A percentile compares a stretch with the other conserved stretches of the same genome.
Evolutionary conservation across 92 coral and sea anemone species (phyloP).

Genomic region (Heliopora coerulea): DNA sequence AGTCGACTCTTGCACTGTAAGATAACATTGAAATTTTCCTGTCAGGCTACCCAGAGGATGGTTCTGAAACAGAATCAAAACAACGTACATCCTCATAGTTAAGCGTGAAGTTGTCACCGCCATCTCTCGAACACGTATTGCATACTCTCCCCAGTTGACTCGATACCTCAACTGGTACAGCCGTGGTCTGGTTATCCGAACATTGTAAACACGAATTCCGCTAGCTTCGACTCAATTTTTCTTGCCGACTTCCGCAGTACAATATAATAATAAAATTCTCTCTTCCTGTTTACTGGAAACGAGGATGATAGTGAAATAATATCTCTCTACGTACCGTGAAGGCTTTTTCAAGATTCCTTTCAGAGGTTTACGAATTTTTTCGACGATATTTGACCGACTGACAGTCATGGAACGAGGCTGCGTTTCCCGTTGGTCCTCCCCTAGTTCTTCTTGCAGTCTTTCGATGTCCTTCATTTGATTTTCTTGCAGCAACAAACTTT

Average conservation of each 20-base stretch:
- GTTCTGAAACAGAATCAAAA: too few species aligned
- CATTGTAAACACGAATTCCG: too few species aligned
- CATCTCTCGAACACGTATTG: too few species aligned
- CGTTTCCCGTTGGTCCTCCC: conserved; percentile 64
- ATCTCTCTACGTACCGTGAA: conserved; percentile 44
- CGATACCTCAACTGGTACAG: too few species aligned
- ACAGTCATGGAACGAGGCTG: conserved; percentile 55
- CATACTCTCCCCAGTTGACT: too few species aligned
- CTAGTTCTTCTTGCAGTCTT: conserved; percentile 71
- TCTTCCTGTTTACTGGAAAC: too few species aligned
- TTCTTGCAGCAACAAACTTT: conserved; percentile 80
- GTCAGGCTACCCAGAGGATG: too few species aligned
- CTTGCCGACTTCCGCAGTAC: not conserved
- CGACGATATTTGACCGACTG: conserved; percentile 43
- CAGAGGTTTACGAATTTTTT: conserved; percentile 63
- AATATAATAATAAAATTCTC: not conserved
- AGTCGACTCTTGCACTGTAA: too few species aligned
- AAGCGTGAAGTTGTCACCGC: too few species aligned
- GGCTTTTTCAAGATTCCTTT: conserved; percentile 92
- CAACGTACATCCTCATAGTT: too few species aligned
- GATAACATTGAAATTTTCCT: too few species aligned
- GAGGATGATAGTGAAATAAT: not conserved
- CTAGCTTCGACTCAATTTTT: not conserved
- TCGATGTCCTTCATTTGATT: conserved; percentile 78
- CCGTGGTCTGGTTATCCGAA: too few species aligned